A percentile compares a stretch with the other conserved stretches of the same genome.
phyloP scores from a whole-genome alignment of 2,888 invertebrate species.

The Alviniconcha strummeri region DNA sequence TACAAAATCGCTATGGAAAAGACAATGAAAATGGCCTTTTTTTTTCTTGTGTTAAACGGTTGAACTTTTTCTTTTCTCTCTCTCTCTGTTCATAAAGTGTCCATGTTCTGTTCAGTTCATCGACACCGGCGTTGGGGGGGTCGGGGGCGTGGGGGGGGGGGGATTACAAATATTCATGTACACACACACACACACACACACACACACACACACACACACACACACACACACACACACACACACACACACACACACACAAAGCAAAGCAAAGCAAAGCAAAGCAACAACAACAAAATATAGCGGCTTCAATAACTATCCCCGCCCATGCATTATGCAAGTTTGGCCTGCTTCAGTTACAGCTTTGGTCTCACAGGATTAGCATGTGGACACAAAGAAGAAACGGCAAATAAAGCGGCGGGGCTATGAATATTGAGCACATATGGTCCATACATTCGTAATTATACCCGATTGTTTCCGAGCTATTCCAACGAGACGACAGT shows the following conservation, averaged over 20 bases:
- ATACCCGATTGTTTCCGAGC: slow-evolving; percentile 24
- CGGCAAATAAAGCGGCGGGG: not conserved
- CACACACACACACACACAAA: not conserved
- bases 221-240: not conserved
- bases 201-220: not conserved
- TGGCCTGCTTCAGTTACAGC: not conserved
- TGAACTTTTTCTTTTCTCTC: too few species aligned
- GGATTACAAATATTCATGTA: not conserved
- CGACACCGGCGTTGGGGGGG: too few species aligned
- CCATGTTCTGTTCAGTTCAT: too few species aligned
- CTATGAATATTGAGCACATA: slow-evolving; percentile 21
- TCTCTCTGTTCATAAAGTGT: too few species aligned
- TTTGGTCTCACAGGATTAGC: not conserved
- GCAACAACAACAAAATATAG: not conserved
- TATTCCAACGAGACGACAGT: slow-evolving; percentile 16
- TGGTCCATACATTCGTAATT: slow-evolving; percentile 23
- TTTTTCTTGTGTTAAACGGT: too few species aligned
- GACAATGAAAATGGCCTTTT: too few species aligned
- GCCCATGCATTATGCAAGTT: not conserved
- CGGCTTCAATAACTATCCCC: not conserved
- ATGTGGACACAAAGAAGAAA: not conserved
- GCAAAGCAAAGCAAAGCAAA: not conserved
- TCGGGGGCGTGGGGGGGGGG: too few species aligned
- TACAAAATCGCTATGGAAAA: too few species aligned
- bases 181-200: not conserved